Evolutionary conservation across 2,797 vertebrate species (phyloP).

Genomic region (Poeciliopsis infans): DNA sequence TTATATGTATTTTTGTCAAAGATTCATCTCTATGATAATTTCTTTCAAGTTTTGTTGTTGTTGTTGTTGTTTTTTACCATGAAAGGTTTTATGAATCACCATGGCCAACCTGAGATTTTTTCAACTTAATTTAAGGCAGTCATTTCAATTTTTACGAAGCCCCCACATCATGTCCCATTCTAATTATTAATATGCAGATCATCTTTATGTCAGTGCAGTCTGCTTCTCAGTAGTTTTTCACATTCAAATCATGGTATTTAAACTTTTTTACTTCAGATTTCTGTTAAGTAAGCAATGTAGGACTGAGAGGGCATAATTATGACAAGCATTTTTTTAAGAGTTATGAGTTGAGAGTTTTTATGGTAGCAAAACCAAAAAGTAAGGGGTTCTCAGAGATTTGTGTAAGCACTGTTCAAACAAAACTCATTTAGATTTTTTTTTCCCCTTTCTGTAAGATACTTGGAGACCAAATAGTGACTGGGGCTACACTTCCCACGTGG

Average conservation of each 20-base stretch:
- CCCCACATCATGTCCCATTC: neutral
- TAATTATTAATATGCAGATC: neutral
- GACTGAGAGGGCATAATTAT: neutral
- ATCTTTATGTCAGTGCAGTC: neutral
- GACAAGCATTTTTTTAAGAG: neutral
- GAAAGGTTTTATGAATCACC: neutral
- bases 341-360: neutral
- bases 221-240: neutral
- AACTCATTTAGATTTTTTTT: neutral
- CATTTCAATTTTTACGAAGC: neutral
- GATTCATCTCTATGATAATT: neutral
- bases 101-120: neutral
- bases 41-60: neutral
- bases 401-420: neutral
- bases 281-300: neutral
- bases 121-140: neutral
- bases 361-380: neutral
- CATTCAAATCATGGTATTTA: too few relatives aligned
- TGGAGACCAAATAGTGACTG: neutral
- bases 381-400: neutral
- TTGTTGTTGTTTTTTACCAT: neutral
- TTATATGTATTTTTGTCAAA: conserved; percentile 43
- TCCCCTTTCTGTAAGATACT: neutral
- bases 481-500: too few relatives aligned
- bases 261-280: too few relatives aligned